phyloP scores from a whole-genome alignment of 1,140 invertebrate species.

The Aphis gossypii region DNA sequence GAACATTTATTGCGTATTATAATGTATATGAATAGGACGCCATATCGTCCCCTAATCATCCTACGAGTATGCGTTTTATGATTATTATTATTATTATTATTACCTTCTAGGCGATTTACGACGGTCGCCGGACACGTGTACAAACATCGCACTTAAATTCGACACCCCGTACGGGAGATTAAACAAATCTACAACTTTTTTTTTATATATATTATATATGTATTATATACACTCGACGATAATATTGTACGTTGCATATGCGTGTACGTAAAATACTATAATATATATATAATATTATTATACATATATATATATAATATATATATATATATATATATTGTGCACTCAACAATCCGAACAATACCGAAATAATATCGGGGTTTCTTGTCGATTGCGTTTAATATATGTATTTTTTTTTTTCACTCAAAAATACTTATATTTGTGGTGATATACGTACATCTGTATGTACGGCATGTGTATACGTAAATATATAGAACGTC shows the following conservation, averaged over 20 bases:
- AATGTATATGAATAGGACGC: no score
- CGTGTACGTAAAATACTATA: not conserved
- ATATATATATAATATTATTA: not conserved
- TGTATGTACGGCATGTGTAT: not conserved
- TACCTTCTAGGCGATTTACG: not conserved
- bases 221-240: not conserved
- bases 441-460: not conserved
- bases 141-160: slow-evolving; percentile 14
- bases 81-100: slow-evolving; percentile 15
- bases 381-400: not conserved
- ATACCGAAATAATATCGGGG: not conserved
- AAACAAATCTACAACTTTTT: not conserved
- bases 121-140: slow-evolving; percentile 27
- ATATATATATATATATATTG: not conserved
- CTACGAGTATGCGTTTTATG: not conserved
- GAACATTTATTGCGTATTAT: no score
- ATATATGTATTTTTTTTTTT: not conserved
- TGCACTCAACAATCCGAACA: not conserved
- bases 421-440: not conserved
- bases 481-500: not conserved
- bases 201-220: not conserved
- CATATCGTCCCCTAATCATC: not conserved
- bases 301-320: not conserved
- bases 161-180: slow-evolving; percentile 4
- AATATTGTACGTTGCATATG: not conserved